Evolutionary conservation across 2,113 vertebrate genomes (phyloP), one percentile per base, ranked within the genome.

Genomic region (Hydrolagus affinis): DNA sequence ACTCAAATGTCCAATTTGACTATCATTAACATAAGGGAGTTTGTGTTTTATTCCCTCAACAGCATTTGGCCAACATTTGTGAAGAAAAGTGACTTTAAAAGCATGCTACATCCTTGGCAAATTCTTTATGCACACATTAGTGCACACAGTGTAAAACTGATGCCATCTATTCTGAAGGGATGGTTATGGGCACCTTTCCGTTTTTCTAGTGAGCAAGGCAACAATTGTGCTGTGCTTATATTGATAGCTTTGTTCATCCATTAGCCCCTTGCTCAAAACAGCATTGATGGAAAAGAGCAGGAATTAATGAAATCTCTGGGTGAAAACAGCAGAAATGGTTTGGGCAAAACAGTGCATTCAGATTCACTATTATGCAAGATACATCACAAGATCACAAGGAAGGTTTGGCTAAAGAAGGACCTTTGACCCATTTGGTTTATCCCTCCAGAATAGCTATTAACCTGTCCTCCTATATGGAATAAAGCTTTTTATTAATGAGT

Each of bases 41-140:
- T 21, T 56, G 32, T 6, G 32, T 56, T 44, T 75, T 44, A 56
- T 75, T 56, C 21, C 8, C 17, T 44, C 21, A 30, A 56, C 21
- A 74, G 17, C 73, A 75, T 17, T 75, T 75, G 73, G 32, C 73
- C 30, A 75, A 56, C 72, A 74, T 21, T 56, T 74, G 72, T 56
- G 9, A 44, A 44, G n/a, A 44, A 19, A 44, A 44, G 44, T 44
- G 32, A 32, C 8, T 11, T n/a, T 56, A 44, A 10, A 8, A 56
- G 56, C 21, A 15, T 10, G 32, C 17, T 21, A 56, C 19, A 44
- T 75, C 30, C 32, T 75, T 56, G 73, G 17, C 32, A 56, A 56
- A 8, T 1, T 1, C 10, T 56, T 30, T 56, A 75, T 11, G 32
- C 8, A 75, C 30, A 56, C 17, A 21, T 75, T 30, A 75, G 21